Evolutionary conservation across 2,888 invertebrate species (phyloP).

Genomic region (Erannis defoliaria): DNA sequence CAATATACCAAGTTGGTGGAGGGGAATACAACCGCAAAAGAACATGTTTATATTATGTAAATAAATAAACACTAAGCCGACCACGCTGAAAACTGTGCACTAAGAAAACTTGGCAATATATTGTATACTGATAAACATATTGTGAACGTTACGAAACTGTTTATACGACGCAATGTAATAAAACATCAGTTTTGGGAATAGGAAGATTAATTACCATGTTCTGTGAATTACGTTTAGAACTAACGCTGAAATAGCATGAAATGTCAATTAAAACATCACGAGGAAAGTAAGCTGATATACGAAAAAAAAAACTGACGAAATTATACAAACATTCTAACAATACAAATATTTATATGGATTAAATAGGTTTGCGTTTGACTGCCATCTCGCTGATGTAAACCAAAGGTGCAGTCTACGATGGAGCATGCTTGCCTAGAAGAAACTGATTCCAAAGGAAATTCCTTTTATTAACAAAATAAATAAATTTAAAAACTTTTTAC

Average conservation of each 20-base stretch:
- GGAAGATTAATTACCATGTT: slow-evolving; percentile 18
- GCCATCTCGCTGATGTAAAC: too few relatives aligned
- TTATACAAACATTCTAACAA: too few relatives aligned
- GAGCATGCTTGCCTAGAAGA: too few relatives aligned
- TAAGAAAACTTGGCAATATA: slow-evolving; percentile 41
- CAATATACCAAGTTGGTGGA: slow-evolving; percentile 30
- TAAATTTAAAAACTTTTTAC: too few relatives aligned
- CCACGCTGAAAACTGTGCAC: slow-evolving; percentile 43
- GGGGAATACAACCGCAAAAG: slow-evolving; percentile 41
- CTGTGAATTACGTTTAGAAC: slow-evolving; percentile 20
- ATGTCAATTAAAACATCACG: slow-evolving; percentile 4
- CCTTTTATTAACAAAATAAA: too few relatives aligned
- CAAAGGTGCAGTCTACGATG: too few relatives aligned
- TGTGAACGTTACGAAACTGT: slow-evolving; percentile 34
- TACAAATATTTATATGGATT: too few relatives aligned
- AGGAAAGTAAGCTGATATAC: neutral
- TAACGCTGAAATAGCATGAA: slow-evolving; percentile 13
- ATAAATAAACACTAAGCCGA: slow-evolving; percentile 49
- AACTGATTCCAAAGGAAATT: too few relatives aligned
- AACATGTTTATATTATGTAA: slow-evolving; percentile 49
- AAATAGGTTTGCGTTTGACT: too few relatives aligned
- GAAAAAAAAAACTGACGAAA: too few relatives aligned
- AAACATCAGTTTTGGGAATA: slow-evolving; percentile 33
- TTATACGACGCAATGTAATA: slow-evolving; percentile 30
- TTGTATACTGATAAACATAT: slow-evolving; percentile 36